Evolutionary conservation across 2,113 vertebrate genomes (phyloP).

Genomic region (Triplophysa dalaica): DNA sequence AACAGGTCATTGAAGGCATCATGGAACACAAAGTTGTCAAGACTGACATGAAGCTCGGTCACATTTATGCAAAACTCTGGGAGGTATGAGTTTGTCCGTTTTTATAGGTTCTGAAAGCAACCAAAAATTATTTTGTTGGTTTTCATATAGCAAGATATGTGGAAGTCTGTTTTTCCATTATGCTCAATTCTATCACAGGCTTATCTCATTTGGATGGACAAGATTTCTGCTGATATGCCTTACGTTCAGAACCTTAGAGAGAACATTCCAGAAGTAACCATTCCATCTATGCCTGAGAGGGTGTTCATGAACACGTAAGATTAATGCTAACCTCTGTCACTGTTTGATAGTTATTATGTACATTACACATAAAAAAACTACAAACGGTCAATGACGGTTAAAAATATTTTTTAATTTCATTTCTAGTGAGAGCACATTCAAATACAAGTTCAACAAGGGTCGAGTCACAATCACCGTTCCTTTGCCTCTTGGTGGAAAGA

Average conservation of each 20-base stretch:
- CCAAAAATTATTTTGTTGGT: neutral
- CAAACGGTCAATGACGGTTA: neutral
- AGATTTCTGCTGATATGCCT: slow-evolving; percentile 71
- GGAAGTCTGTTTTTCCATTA: neutral
- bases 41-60: slow-evolving; percentile 87
- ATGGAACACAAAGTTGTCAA: slow-evolving; percentile 83
- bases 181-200: slow-evolving; percentile 69
- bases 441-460: slow-evolving; percentile 82
- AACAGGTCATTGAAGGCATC: slow-evolving; percentile 68
- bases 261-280: slow-evolving; percentile 72
- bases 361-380: neutral
- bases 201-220: slow-evolving; percentile 82
- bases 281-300: slow-evolving; percentile 82
- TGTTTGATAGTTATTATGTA: neutral
- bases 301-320: neutral
- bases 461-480: slow-evolving; percentile 72
- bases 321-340: slow-evolving; percentile 10
- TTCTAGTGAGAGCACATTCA: slow-evolving; percentile 82
- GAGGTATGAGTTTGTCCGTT: slow-evolving; percentile 72
- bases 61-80: slow-evolving; percentile 83
- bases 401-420: slow-evolving; percentile 49
- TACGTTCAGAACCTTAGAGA: slow-evolving; percentile 75
- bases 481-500: slow-evolving; percentile 83
- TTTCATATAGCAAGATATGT: neutral
- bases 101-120: neutral